Conservation (phyloP, 2,113 vertebrate genomes). For the Hucho hucho region DNA sequence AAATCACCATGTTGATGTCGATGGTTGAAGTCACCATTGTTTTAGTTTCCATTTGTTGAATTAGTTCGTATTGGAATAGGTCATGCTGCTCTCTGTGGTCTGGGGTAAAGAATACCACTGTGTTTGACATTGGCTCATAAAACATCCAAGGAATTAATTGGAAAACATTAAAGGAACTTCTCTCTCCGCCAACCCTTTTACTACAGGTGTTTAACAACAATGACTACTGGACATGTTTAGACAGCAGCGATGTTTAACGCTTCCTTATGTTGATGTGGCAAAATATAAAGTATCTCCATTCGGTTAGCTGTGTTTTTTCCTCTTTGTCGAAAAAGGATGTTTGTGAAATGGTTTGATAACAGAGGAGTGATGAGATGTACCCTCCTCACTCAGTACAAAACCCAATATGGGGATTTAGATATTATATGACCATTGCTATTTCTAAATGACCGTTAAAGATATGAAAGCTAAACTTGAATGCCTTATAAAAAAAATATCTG, state of each 20-base stretch:
- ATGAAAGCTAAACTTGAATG: too few relatives aligned
- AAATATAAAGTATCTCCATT: not conserved
- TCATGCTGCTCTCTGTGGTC: constrained; percentile 14
- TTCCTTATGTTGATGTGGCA: constrained; percentile 13
- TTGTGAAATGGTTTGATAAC: constrained; percentile 1
- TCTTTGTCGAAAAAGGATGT: not conserved
- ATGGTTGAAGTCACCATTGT: constrained; percentile 28
- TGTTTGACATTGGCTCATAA: constrained; percentile 33
- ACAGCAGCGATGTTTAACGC: not conserved
- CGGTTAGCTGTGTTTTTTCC: constrained; percentile 17
- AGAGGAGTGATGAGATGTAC: not conserved
- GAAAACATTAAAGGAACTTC: too few relatives aligned
- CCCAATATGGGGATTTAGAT: too few relatives aligned
- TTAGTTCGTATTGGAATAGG: constrained; percentile 15
- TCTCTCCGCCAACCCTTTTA: too few relatives aligned
- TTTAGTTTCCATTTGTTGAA: constrained; percentile 13
- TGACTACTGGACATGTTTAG: constrained; percentile 18
- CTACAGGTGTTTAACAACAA: too few relatives aligned
- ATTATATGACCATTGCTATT: too few relatives aligned
- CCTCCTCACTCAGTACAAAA: too few relatives aligned
- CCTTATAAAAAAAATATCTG: too few relatives aligned
- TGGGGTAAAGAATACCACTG: constrained; percentile 35
- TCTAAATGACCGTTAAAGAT: too few relatives aligned
- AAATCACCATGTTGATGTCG: constrained; percentile 33
- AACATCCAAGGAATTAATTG: constrained; percentile 4